Evolutionary conservation across 2,113 vertebrate species (phyloP), one percentile per base, ranked within the genome.

Genomic region (Embiotoca jacksoni): DNA sequence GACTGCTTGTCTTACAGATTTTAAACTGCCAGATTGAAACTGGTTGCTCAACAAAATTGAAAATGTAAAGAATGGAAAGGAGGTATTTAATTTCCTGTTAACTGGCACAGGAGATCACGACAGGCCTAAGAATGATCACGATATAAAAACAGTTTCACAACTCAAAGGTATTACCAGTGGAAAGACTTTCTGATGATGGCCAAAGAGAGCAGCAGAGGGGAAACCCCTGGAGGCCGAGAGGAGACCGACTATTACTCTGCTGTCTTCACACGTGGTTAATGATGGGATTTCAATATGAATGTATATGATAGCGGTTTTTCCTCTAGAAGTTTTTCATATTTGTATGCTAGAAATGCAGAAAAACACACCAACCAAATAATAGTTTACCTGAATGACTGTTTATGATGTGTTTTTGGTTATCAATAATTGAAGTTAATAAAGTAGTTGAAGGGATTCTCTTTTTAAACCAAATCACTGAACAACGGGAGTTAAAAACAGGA

Each of bases 151-250:
- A 6, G 6, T 14, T 39, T 46, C 58, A 10, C 9, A 64, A 55
- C 7, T 15, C 39, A 52, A 23, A 55, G 11, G 0, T n/a, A 39
- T 52, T 36, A 47, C 11, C 0, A 13, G 41, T 36, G 65, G 39
- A 46, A 66, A 37, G 54, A 61, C 13, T 35, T 35, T 70, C 3
- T 62, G 41, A 39, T 60, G 62, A n/a, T 37, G 63, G 15, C 0
- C 47, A 15, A 15, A 44, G 15, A 31, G 30, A 64, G 53, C 1
- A 35, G 32, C 3, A 53, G 16, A 11, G 73, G 88, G 88, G 56
- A 32, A 73, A 33, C 59, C 82, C 88, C 88, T 15, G 0, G 70
- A 32, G 33, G n/a, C 6, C 69, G 44, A 72, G 37, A 53, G 32
- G 68, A 16, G 32, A 57, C 66, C 78, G 72, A 80, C 55, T 85